These are phyloP conservation scores for Galeopsomyia nigrocyanea DNA, from an alignment of 2,888 invertebrate species.

Conservation along the genomic window DNA sequence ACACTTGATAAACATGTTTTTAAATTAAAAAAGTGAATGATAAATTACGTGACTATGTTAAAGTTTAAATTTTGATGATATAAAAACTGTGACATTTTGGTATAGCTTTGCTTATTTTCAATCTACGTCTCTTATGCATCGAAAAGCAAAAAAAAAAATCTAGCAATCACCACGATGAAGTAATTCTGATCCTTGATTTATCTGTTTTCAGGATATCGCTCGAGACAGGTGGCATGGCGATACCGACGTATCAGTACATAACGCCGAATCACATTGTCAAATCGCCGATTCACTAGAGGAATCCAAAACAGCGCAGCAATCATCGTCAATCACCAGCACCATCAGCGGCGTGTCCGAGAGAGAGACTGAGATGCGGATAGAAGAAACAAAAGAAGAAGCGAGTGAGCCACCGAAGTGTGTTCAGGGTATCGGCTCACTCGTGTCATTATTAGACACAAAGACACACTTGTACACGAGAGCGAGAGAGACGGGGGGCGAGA, in stretches of 20 bases:
- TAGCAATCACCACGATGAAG: not conserved
- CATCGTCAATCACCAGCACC: conserved; percentile 7
- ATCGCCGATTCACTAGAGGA: conserved; percentile 86
- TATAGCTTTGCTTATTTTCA: conserved; percentile 5
- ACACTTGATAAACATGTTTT: too few species aligned
- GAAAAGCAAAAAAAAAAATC: conserved; percentile 6
- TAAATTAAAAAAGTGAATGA: not conserved
- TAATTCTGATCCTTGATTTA: conserved; percentile 19
- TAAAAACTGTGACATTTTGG: not conserved
- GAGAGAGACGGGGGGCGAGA: conserved; percentile 33
- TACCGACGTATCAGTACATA: conserved; percentile 93
- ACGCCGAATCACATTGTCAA: conserved; percentile 94
- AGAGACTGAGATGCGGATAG: not conserved
- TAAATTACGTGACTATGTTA: not conserved
- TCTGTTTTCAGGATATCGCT: conserved; percentile 88
- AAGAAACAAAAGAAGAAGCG: conserved; percentile 58
- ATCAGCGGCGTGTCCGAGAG: not conserved
- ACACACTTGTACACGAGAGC: conserved; percentile 38
- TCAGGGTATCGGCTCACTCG: conserved; percentile 57
- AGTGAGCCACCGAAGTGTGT: conserved; percentile 60
- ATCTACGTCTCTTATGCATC: not conserved
- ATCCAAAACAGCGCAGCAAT: not conserved
- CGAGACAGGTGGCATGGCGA: conserved; percentile 93
- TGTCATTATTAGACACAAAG: conserved; percentile 18
- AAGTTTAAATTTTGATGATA: not conserved